Conservation (phyloP, 2,797 vertebrate species). For the Smutsia temminckii region DNA sequence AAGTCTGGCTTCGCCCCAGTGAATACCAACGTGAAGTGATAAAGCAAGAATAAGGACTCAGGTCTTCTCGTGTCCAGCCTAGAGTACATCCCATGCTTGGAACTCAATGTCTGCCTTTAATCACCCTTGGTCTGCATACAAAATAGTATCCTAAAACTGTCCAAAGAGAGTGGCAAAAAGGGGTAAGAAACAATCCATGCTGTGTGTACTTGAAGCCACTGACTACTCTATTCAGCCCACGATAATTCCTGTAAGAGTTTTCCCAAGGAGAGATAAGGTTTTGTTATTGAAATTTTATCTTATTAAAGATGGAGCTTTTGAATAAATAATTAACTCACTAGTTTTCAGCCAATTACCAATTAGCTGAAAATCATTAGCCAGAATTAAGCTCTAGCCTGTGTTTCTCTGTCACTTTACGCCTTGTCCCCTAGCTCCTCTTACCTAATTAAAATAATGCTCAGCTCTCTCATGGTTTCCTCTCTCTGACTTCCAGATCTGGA, state of each 20-base stretch:
- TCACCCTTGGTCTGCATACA: neutral
- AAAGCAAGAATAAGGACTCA: neutral
- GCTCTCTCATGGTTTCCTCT: neutral
- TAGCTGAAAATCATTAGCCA: neutral
- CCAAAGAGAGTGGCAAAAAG: neutral
- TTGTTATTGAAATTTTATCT: neutral
- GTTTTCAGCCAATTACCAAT: slow-evolving; percentile 32
- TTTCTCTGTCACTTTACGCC: neutral
- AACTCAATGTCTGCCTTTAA: neutral
- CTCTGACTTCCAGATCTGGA: neutral
- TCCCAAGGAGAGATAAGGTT: neutral
- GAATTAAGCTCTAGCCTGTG: neutral
- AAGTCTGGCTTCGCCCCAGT: neutral
- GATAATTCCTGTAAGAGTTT: neutral
- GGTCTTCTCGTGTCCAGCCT: neutral
- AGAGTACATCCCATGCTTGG: neutral
- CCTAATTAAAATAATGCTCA: slow-evolving; percentile 40
- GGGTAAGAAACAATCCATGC: neutral
- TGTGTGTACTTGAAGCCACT: neutral
- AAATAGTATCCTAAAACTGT: neutral
- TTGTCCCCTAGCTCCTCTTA: neutral
- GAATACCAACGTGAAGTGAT: neutral
- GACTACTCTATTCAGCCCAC: neutral
- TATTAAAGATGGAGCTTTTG: neutral
- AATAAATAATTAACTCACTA: slow-evolving; percentile 36